Percentiles rank a stretch among this genome's conserved stretches.
These are phyloP conservation scores for Embiotoca jacksoni DNA, from an alignment of 2,113 vertebrate genomes.

Conservation along the genomic window DNA sequence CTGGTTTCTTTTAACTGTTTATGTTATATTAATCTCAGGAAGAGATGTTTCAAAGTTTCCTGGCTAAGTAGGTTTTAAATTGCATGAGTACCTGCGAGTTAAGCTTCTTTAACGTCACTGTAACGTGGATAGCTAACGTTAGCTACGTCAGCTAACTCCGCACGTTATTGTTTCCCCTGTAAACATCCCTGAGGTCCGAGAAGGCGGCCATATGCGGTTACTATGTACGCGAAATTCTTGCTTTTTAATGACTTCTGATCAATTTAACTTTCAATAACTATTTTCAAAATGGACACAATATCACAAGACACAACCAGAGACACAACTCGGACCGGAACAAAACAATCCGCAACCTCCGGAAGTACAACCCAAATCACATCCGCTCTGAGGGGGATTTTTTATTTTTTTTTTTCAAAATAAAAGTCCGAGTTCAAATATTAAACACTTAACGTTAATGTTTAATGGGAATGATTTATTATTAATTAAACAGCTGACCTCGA, in stretches of 20 bases:
- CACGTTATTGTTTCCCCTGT: neutral
- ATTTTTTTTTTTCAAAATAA: no score
- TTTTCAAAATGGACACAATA: neutral
- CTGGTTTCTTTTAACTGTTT: no score
- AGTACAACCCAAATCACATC: neutral
- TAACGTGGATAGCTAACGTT: constrained; percentile 19
- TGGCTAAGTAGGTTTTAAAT: neutral
- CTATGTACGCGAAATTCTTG: fast-evolving
- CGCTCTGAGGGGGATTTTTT: no score
- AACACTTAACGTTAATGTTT: no score
- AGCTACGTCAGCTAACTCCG: constrained; percentile 46
- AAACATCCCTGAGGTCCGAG: constrained; percentile 5
- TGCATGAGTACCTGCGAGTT: constrained; percentile 48
- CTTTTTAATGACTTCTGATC: fast-evolving
- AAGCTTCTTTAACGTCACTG: neutral
- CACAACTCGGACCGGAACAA: neutral
- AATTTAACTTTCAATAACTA: neutral
- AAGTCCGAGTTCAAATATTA: no score
- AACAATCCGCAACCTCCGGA: neutral
- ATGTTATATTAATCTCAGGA: no score
- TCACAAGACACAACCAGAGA: neutral
- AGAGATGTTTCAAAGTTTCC: no score
- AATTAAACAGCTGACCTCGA: no score
- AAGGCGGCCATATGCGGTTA: neutral
- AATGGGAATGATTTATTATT: no score